Conservation (phyloP, 2,797 vertebrate species). For the Poecilia velifera region DNA sequence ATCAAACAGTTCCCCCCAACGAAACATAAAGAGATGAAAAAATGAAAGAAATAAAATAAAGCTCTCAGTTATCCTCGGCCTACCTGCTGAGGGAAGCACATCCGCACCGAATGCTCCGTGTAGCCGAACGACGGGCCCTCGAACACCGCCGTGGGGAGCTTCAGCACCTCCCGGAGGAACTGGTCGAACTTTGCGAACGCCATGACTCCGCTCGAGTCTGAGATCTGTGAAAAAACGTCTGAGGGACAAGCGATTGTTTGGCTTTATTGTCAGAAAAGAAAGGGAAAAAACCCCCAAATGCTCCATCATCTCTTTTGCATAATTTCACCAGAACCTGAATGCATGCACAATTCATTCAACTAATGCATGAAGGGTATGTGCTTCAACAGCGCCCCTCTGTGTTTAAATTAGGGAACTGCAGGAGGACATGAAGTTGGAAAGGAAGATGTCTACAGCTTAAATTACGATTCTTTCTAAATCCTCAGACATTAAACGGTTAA, state of each 20-base stretch:
- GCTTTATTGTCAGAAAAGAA: constrained; percentile 1
- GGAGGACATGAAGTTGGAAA: no score
- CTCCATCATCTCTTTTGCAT: constrained; percentile 45
- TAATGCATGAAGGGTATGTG: not conserved
- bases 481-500: not conserved
- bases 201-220: constrained; percentile 91
- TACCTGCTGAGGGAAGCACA: constrained; percentile 96
- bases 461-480: not conserved
- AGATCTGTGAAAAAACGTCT: constrained; percentile 98
- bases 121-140: constrained; percentile 98
- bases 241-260: constrained; percentile 49
- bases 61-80: constrained; percentile 15
- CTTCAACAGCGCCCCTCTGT: constrained; percentile 57
- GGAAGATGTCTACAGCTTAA: not conserved
- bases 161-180: constrained; percentile 92
- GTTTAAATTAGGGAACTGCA: constrained; percentile 50
- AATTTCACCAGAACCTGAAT: not conserved
- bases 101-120: constrained; percentile 90
- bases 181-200: constrained; percentile 94
- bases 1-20: not conserved
- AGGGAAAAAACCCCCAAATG: not conserved
- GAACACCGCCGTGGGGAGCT: constrained; percentile 95
- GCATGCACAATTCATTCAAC: not conserved
- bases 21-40: not conserved
- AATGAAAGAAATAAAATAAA: no score